Conservation (phyloP, 1,140 invertebrate genomes). For the Medauroidea extradentata region DNA sequence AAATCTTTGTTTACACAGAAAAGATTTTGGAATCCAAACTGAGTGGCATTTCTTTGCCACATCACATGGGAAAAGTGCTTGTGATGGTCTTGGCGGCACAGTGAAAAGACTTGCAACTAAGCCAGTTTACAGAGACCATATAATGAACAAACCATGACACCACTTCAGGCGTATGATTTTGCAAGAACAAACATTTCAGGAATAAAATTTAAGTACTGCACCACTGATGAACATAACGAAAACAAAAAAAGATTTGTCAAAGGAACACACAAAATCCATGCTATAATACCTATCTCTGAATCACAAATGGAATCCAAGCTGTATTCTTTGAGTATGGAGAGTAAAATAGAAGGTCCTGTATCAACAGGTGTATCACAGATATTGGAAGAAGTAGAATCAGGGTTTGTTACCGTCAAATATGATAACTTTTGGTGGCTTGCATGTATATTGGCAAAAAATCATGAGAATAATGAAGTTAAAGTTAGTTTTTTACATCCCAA, state of each 20-base stretch:
- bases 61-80: conserved; percentile 39
- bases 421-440: conserved; percentile 1
- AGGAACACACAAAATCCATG: background rate
- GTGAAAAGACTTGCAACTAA: conserved; percentile 27
- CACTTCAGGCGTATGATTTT: conserved; percentile 7
- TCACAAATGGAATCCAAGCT: background rate
- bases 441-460: background rate
- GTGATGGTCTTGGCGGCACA: conserved; percentile 35
- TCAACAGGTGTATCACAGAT: background rate
- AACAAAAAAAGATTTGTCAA: background rate
- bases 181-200: conserved; percentile 2
- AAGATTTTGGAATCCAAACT: conserved; percentile 33
- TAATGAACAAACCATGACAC: conserved; percentile 18
- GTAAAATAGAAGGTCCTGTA: background rate
- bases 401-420: background rate
- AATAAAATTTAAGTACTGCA: background rate
- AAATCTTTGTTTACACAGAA: conserved; percentile 31
- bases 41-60: conserved; percentile 39
- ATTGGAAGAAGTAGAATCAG: background rate
- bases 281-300: background rate
- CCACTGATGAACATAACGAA: conserved; percentile 1
- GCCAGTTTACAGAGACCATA: conserved; percentile 19
- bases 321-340: background rate
- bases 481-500: conserved; percentile 12
- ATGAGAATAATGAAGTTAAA: conserved; percentile 15